phyloP scores from a whole-genome alignment of 2,113 vertebrate species.

The Columbina picui region DNA sequence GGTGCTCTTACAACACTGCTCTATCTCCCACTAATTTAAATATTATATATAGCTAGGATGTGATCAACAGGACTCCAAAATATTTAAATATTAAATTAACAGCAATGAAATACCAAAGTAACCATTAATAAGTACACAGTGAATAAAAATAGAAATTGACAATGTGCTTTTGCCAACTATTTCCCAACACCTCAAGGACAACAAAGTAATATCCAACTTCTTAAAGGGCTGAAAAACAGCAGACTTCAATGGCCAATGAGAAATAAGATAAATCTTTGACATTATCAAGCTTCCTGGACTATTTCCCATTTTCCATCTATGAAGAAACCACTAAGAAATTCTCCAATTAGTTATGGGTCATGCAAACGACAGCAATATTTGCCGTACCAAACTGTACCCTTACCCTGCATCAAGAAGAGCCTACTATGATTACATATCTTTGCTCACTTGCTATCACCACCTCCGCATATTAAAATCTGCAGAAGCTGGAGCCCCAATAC shows the following conservation, averaged over 20 bases:
- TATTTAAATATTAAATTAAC: neutral
- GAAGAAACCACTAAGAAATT: neutral
- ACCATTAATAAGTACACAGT: neutral
- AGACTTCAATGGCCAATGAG: neutral
- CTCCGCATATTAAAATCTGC: neutral
- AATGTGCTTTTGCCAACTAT: neutral
- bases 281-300: neutral
- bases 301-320: neutral
- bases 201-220: neutral
- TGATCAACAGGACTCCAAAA: neutral
- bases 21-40: neutral
- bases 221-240: neutral
- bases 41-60: neutral
- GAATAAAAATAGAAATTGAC: neutral
- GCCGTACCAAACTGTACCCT: neutral
- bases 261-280: neutral
- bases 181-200: neutral
- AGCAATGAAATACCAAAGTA: neutral
- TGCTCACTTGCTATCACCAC: neutral
- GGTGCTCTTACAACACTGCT: neutral
- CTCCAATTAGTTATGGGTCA: neutral
- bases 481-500: neutral
- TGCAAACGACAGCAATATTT: neutral
- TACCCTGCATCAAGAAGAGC: neutral
- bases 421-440: fast-evolving